Percentiles rank a stretch among this genome's conserved stretches.
These are phyloP conservation scores for Catamblyrhynchus diadema DNA, from an alignment of 2,797 vertebrate genomes.

Conservation along the genomic window DNA sequence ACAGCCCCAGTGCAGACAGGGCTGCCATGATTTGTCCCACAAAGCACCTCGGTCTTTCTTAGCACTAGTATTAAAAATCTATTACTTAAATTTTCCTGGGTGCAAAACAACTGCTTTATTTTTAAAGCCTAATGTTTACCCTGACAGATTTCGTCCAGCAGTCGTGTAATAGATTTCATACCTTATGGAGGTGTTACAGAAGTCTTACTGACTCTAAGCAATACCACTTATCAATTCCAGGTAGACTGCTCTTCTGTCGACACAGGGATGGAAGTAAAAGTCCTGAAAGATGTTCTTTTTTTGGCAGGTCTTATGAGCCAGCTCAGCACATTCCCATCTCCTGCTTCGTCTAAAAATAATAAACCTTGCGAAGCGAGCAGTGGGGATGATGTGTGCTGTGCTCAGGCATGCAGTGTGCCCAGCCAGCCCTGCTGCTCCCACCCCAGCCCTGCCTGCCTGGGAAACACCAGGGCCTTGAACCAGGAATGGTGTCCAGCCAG, in stretches of 20 bases:
- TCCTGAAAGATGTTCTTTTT: conserved; percentile 28
- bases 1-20: not conserved
- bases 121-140: not conserved
- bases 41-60: not conserved
- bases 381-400: not conserved
- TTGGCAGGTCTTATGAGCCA: conserved; percentile 30
- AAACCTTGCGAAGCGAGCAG: not conserved
- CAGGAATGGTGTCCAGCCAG: not conserved
- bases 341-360: conserved; percentile 63
- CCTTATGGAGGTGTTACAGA: not conserved
- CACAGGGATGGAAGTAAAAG: conserved; percentile 26
- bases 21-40: not conserved
- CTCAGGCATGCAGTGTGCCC: rapidly evolving
- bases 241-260: not conserved
- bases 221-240: not conserved
- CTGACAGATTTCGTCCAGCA: not conserved
- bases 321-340: conserved; percentile 45
- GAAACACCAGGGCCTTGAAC: not conserved
- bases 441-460: not conserved
- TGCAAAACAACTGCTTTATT: not conserved
- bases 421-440: not conserved
- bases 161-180: not conserved
- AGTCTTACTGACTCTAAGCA: not conserved
- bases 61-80: not conserved
- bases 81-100: not conserved